Evolutionary conservation across 2,113 vertebrate species (phyloP), one percentile per base, ranked within the genome.

Genomic region (Brachyistius frenatus): DNA sequence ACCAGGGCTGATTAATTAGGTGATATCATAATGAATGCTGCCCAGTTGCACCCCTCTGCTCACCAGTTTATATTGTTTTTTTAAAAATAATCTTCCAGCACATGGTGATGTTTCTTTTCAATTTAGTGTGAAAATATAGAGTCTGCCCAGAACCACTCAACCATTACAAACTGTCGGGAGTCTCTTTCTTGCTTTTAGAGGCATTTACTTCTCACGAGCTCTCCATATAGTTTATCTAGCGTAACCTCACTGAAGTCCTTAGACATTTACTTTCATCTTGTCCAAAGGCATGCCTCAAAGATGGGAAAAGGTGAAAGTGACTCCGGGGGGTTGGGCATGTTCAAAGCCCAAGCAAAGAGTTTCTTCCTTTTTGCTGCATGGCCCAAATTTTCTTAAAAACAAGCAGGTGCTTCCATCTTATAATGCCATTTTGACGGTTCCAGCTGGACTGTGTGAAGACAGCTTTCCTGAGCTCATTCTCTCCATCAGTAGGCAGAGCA

Each of bases 221-320:
- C 81, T 80, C 53, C 50, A 36, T 65, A 66, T 49, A 39, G 73
- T 81, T 75, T 80, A 61, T 76, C 65, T 64, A n/a, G 37, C 15
- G 7, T 56, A 15, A 39, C 81, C 75, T 64, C 64, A 79, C 73
- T 83, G 83, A 88, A 73, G 68, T 67, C 76, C 80, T 86, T 47
- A 67, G 83, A 86, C 76, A 7, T 78, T 81, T 78, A 69, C 90
- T 92, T 91, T 91, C 83, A 92, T 90, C 89, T 79, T 64, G 73
- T 81, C 80, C 66, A 75, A 69, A 87, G 75, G 69, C 74, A 53
- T 73, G 33, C 62, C 76, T 78, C 82, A 83, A 71, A 86, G 80
- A 83, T 76, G 65, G 72, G 64, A 72, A 77, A 72, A 80, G 81
- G 86, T 81, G 82, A 83, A 74, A 86, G 78, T 73, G 76, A 83